Conservation (phyloP, 1,140 invertebrate genomes). For the Whitmania pigra region DNA sequence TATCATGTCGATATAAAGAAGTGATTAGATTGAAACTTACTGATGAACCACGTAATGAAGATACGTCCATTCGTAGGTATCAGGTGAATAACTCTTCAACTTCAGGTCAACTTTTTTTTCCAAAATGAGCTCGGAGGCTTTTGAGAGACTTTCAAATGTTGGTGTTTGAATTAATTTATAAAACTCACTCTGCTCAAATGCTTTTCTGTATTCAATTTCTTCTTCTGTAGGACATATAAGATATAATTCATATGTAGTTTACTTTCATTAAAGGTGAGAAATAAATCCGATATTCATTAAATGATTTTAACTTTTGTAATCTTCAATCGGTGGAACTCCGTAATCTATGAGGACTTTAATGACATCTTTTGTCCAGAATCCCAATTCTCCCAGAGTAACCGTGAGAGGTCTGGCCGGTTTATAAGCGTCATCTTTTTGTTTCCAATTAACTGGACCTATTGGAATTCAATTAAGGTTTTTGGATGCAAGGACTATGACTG, state of each 20-base stretch:
- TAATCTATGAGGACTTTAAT: slow-evolving; percentile 19
- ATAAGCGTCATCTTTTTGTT: slow-evolving; percentile 22
- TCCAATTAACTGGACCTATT: slow-evolving; percentile 6
- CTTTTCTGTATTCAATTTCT: slow-evolving; percentile 11
- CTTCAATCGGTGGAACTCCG: slow-evolving; percentile 5
- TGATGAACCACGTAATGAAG: slow-evolving; percentile 26
- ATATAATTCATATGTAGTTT: slow-evolving; percentile 2
- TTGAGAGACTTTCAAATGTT: slow-evolving; percentile 12
- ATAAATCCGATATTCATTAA: background rate
- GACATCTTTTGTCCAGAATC: slow-evolving; percentile 17
- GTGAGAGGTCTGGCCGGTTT: slow-evolving; percentile 19
- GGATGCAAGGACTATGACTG: background rate
- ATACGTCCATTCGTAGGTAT: slow-evolving; percentile 25
- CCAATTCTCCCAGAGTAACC: slow-evolving; percentile 23
- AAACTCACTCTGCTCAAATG: slow-evolving; percentile 23
- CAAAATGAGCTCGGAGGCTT: slow-evolving; percentile 20
- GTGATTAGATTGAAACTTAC: slow-evolving; percentile 16
- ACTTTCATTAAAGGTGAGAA: background rate
- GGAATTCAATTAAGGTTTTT: background rate
- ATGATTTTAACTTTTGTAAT: slow-evolving; percentile 20
- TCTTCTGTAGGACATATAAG: slow-evolving; percentile 11
- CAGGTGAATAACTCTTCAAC: slow-evolving; percentile 10
- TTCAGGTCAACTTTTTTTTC: slow-evolving; percentile 16
- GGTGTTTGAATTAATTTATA: slow-evolving; percentile 15
- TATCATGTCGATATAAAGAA: background rate